These are phyloP conservation scores for Boloria euphrosyne DNA, from an alignment of 2,888 invertebrate species.

Conservation along the genomic window DNA sequence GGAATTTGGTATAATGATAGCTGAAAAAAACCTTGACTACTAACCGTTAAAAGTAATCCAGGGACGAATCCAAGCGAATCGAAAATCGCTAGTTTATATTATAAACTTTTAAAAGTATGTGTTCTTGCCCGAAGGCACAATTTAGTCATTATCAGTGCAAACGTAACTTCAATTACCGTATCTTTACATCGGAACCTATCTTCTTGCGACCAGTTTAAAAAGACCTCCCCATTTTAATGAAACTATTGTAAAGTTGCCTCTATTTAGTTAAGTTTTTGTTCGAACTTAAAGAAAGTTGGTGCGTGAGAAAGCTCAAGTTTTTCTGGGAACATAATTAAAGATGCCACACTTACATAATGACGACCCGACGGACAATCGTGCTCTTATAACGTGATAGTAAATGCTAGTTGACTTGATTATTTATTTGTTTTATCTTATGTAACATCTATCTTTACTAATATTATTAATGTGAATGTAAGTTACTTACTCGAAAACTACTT, in stretches of 20 bases:
- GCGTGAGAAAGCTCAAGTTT: conserved; percentile 34
- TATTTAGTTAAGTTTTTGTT: not conserved
- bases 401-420: conserved; percentile 6
- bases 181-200: conserved; percentile 29
- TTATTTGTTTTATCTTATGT: conserved; percentile 15
- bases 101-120: conserved; percentile 12
- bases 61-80: no score
- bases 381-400: conserved; percentile 13
- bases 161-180: conserved; percentile 31
- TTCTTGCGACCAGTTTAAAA: not conserved
- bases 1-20: no score
- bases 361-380: conserved; percentile 15
- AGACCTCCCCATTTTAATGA: not conserved
- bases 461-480: no score
- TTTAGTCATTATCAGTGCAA: conserved; percentile 32
- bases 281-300: not conserved
- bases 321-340: conserved; percentile 28
- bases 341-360: conserved; percentile 35
- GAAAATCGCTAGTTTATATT: not conserved
- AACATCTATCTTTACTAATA: not conserved
- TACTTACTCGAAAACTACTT: no score
- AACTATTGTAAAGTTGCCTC: not conserved
- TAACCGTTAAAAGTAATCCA: no score
- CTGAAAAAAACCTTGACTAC: no score
- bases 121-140: conserved; percentile 26